Percentiles rank a stretch among this genome's conserved stretches.
phyloP scores from a whole-genome alignment of 2,888 invertebrate species.

The Tryphoninae sp. region DNA sequence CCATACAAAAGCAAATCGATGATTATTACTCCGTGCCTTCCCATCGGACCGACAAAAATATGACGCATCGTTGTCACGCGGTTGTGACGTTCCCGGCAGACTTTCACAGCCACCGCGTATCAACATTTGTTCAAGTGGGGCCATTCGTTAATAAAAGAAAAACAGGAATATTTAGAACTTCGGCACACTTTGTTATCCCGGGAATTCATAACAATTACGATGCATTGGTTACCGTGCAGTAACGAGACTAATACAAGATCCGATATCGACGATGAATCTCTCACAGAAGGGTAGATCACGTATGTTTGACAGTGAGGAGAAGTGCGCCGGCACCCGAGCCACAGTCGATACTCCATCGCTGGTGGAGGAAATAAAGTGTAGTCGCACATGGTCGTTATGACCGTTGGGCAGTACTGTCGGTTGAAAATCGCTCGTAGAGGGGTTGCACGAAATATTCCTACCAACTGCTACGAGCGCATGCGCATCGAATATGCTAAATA shows the following conservation, averaged over 20 bases:
- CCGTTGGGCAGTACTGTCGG: neutral
- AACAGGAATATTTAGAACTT: neutral
- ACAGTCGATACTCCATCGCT: neutral
- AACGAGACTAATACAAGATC: no score
- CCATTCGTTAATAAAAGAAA: neutral
- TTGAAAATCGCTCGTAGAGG: neutral
- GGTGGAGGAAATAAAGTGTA: neutral
- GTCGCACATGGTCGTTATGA: neutral
- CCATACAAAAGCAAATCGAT: neutral
- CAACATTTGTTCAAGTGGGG: conserved; percentile 21
- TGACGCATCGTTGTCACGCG: neutral
- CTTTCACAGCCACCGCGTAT: neutral
- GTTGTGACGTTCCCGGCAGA: neutral
- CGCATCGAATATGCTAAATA: no score
- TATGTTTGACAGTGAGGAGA: neutral
- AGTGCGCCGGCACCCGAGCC: neutral
- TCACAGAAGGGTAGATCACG: neutral
- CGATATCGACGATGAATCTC: neutral
- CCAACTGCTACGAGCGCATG: no score
- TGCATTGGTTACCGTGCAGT: no score
- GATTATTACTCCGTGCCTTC: neutral
- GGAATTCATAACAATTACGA: neutral
- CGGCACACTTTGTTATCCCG: neutral
- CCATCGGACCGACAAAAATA: neutral
- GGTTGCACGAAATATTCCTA: neutral